Percentiles rank a stretch among this genome's conserved stretches.
phyloP scores from a whole-genome alignment of 2,797 vertebrate genomes.

The Lophius americanus region DNA sequence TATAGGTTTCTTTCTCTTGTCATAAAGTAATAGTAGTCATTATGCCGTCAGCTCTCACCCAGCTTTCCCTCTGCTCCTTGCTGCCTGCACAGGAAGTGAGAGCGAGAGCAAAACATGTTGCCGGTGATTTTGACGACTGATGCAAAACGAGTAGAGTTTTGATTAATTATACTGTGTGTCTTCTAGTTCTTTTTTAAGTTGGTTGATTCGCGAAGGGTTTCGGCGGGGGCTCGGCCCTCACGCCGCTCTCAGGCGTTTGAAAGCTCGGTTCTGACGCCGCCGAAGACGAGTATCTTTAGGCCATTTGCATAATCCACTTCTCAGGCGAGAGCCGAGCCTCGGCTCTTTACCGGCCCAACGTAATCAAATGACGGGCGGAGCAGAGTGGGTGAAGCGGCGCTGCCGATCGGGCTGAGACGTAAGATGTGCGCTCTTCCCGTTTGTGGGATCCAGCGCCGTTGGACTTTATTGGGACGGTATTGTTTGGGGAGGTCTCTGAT shows the following conservation, averaged over 20 bases:
- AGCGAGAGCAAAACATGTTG: neutral
- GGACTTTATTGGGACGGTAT: slow-evolving; percentile 48
- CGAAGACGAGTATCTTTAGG: slow-evolving; percentile 25
- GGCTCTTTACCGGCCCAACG: slow-evolving; percentile 30
- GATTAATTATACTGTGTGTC: no score
- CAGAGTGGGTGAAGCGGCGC: slow-evolving; percentile 8
- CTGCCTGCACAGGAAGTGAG: neutral
- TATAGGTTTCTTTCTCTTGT: slow-evolving; percentile 55
- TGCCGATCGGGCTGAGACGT: slow-evolving; percentile 24
- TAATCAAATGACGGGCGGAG: slow-evolving; percentile 48
- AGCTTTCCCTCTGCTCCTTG: slow-evolving; percentile 1
- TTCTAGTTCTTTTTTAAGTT: no score
- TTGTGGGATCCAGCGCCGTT: slow-evolving; percentile 20
- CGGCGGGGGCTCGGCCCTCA: no score
- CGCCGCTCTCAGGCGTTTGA: no score
- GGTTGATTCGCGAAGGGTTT: no score
- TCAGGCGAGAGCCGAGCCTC: slow-evolving; percentile 15
- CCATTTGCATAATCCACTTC: slow-evolving; percentile 49
- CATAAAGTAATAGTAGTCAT: slow-evolving; percentile 51
- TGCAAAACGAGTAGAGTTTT: no score
- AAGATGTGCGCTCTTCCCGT: slow-evolving; percentile 41
- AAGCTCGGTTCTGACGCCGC: neutral
- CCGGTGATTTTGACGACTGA: neutral
- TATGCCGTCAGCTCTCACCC: slow-evolving; percentile 44
- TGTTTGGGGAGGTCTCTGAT: slow-evolving; percentile 68